Percentiles rank a stretch among this genome's conserved stretches.
Evolutionary conservation across 2,113 vertebrate genomes (phyloP).

Genomic region (Lontra canadensis): DNA sequence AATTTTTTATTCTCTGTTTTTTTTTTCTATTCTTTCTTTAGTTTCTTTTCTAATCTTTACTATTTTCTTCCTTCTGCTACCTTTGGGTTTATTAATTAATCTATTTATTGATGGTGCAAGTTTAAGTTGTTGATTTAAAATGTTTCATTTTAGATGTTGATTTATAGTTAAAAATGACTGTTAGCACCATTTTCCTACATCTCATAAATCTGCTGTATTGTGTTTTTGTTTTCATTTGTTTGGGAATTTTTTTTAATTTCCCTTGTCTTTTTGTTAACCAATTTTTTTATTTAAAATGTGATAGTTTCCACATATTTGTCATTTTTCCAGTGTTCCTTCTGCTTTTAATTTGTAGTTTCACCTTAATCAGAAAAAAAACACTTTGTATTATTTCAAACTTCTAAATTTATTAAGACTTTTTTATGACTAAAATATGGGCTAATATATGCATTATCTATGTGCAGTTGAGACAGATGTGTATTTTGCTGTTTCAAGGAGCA

Average conservation of each 20-base stretch:
- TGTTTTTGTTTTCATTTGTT: not conserved
- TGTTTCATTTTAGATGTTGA: not conserved
- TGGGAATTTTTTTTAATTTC: not conserved
- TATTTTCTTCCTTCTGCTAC: not conserved
- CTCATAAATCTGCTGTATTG: not conserved
- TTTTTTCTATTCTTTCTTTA: not conserved
- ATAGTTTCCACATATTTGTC: not conserved
- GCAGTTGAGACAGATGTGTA: not conserved
- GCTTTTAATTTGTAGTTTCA: not conserved
- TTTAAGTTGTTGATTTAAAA: not conserved
- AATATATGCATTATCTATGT: not conserved
- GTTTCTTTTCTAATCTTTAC: not conserved
- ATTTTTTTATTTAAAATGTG: not conserved
- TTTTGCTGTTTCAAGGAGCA: not conserved
- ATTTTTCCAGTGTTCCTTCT: not conserved
- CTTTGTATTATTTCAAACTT: not conserved
- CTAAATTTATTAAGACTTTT: not conserved
- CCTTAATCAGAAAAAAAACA: not conserved
- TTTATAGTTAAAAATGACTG: not conserved
- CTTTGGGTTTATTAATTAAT: not conserved
- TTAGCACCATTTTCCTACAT: not conserved
- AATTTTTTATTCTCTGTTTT: not conserved
- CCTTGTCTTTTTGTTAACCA: not conserved
- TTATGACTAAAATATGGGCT: not conserved
- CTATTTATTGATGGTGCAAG: not conserved